phyloP scores from a whole-genome alignment of 2,888 invertebrate species.

The Lepetodrilus schrolli region DNA sequence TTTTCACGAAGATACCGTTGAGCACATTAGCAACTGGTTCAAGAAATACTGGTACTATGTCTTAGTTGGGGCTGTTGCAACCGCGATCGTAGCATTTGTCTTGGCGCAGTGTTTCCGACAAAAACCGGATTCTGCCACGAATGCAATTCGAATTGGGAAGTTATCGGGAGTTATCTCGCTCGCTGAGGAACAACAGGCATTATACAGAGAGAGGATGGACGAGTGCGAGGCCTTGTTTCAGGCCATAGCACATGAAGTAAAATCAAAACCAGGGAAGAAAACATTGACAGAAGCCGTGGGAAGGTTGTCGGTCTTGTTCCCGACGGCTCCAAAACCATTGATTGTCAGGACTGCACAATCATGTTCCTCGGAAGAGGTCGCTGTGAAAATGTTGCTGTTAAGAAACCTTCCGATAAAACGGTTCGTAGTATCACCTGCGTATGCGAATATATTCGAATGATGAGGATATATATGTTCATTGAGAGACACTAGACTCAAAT shows the following conservation, averaged over 20 bases:
- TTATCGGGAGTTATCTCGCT: conserved; percentile 45
- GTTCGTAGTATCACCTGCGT: neutral
- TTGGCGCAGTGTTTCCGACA: conserved; percentile 47
- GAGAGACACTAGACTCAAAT: too few relatives aligned
- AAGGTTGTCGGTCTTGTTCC: conserved; percentile 52
- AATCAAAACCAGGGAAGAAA: conserved; percentile 1
- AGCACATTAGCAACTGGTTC: conserved; percentile 46
- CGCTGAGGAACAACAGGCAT: conserved; percentile 44
- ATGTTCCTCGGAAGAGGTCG: conserved; percentile 48
- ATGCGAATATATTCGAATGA: too few relatives aligned
- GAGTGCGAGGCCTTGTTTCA: conserved; percentile 35
- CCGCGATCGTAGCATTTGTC: conserved; percentile 36
- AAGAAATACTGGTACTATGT: conserved; percentile 53
- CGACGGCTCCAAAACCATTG: conserved; percentile 41
- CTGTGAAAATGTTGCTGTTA: conserved; percentile 47
- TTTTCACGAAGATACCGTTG: conserved; percentile 38
- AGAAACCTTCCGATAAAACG: conserved; percentile 47
- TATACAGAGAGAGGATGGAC: conserved; percentile 39
- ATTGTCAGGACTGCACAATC: conserved; percentile 38
- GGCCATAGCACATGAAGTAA: conserved; percentile 33
- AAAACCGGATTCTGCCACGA: conserved; percentile 41
- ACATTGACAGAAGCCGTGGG: conserved; percentile 45
- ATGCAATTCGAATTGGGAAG: conserved; percentile 52
- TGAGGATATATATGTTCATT: too few relatives aligned
- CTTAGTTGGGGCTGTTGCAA: conserved; percentile 32